Evolutionary conservation across 1,140 invertebrate genomes (phyloP).

Genomic region (Eciton burchellii): DNA sequence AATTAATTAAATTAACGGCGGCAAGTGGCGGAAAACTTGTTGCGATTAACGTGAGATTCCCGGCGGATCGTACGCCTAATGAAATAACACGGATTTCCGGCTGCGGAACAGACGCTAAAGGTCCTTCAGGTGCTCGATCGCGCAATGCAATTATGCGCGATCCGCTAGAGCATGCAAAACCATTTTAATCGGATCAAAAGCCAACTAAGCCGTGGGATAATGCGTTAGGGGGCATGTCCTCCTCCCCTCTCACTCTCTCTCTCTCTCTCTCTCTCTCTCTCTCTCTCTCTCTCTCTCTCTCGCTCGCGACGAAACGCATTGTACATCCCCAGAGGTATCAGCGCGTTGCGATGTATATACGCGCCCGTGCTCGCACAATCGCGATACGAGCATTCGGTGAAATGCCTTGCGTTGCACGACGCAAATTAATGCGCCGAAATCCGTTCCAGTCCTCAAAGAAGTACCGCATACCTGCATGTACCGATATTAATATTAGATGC

Average conservation of each 20-base stretch:
- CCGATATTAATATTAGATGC: too few relatives aligned
- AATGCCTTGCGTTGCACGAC: background rate
- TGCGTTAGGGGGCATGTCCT: constrained; percentile 45
- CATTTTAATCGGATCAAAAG: constrained; percentile 52
- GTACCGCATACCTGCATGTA: too few relatives aligned
- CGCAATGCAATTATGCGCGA: constrained; percentile 45
- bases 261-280: too few relatives aligned
- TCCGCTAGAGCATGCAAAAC: constrained; percentile 25
- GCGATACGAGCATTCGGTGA: background rate
- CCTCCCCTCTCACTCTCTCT: too few relatives aligned
- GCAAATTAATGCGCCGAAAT: background rate
- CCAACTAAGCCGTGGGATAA: constrained; percentile 47
- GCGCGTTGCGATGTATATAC: background rate
- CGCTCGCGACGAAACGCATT: constrained; percentile 18
- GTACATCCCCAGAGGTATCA: constrained; percentile 14
- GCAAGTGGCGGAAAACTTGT: constrained; percentile 11
- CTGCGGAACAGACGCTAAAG: constrained; percentile 18
- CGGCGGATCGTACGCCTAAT: constrained; percentile 14
- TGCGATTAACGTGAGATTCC: constrained; percentile 11
- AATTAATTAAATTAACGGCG: background rate
- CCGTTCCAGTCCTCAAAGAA: too few relatives aligned
- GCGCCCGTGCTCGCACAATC: constrained; percentile 8
- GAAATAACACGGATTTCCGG: constrained; percentile 34
- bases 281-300: too few relatives aligned
- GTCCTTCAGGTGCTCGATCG: constrained; percentile 39